phyloP scores from a whole-genome alignment of 1,140 invertebrate species.

The Chlorops oryzae region DNA sequence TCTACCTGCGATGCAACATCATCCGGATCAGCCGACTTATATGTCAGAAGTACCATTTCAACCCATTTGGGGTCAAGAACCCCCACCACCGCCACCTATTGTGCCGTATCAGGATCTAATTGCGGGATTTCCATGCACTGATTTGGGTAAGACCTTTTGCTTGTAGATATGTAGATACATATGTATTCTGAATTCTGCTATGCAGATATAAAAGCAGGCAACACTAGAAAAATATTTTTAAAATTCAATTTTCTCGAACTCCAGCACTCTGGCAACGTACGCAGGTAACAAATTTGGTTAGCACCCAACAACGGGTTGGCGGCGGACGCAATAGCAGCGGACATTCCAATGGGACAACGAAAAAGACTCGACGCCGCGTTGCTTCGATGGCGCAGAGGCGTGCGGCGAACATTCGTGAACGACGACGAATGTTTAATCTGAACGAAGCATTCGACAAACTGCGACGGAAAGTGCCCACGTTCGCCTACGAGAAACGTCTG shows the following conservation, averaged over 20 bases:
- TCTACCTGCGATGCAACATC: constrained; percentile 41
- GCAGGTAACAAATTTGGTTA: constrained; percentile 35
- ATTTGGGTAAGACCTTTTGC: constrained; percentile 48
- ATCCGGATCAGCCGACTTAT: constrained; percentile 36
- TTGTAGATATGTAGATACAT: background rate
- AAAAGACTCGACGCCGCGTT: constrained; percentile 79
- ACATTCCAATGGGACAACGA: constrained; percentile 41
- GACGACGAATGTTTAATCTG: constrained; percentile 93
- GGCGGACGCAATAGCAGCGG: constrained; percentile 29
- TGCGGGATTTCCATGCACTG: constrained; percentile 52
- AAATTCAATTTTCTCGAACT: background rate
- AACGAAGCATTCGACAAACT: constrained; percentile 96
- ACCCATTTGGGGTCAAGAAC: constrained; percentile 39
- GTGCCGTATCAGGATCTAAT: constrained; percentile 53
- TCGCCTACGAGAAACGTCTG: constrained; percentile 96
- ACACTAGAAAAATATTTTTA: background rate
- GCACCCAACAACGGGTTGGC: constrained; percentile 17
- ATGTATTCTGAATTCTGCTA: background rate
- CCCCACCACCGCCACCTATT: constrained; percentile 38
- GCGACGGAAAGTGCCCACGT: constrained; percentile 91
- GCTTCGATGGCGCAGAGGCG: constrained; percentile 83
- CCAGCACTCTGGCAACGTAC: constrained; percentile 48
- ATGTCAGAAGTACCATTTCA: constrained; percentile 46
- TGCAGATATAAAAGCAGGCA: background rate
- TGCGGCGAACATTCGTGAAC: constrained; percentile 90